Conservation (phyloP, 2,888 invertebrate species). For the Bedellia somnulentella region DNA sequence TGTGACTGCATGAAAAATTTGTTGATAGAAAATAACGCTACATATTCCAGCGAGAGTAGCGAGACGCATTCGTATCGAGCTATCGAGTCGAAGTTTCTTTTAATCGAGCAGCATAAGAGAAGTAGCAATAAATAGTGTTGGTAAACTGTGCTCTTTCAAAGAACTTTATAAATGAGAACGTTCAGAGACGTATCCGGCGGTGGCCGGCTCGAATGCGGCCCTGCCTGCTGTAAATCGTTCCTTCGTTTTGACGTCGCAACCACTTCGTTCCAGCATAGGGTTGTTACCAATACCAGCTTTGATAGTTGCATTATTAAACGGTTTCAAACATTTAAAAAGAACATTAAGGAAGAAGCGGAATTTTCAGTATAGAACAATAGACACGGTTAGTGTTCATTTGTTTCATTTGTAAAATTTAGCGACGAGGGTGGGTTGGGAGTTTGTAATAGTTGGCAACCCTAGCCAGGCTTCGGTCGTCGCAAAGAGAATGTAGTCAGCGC, state of each 20-base stretch:
- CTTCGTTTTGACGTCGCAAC: slow-evolving; percentile 13
- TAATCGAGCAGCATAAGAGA: slow-evolving; percentile 1
- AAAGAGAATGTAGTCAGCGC: slow-evolving; percentile 32
- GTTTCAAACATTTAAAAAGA: background rate
- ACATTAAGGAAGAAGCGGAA: background rate
- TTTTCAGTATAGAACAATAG: slow-evolving; percentile 20
- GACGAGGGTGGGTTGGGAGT: no score
- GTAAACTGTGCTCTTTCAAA: slow-evolving; percentile 4
- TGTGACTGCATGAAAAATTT: no score
- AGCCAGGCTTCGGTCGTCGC: slow-evolving; percentile 37
- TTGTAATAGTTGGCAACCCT: slow-evolving; percentile 46
- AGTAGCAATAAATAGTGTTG: slow-evolving; percentile 3
- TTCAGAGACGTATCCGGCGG: slow-evolving; percentile 5
- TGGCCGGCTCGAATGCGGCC: slow-evolving; percentile 10
- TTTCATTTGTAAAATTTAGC: slow-evolving; percentile 47
- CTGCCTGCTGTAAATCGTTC: slow-evolving; percentile 15
- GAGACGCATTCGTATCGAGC: background rate
- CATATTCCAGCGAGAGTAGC: no score
- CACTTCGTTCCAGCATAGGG: no score
- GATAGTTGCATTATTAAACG: background rate
- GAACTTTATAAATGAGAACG: slow-evolving; percentile 5
- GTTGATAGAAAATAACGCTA: no score
- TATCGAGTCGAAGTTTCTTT: slow-evolving; percentile 3
- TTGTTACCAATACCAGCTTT: slow-evolving; percentile 3
- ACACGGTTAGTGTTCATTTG: slow-evolving; percentile 32